Conservation (phyloP, 2,113 vertebrate genomes). For the Vicugna pacos region DNA sequence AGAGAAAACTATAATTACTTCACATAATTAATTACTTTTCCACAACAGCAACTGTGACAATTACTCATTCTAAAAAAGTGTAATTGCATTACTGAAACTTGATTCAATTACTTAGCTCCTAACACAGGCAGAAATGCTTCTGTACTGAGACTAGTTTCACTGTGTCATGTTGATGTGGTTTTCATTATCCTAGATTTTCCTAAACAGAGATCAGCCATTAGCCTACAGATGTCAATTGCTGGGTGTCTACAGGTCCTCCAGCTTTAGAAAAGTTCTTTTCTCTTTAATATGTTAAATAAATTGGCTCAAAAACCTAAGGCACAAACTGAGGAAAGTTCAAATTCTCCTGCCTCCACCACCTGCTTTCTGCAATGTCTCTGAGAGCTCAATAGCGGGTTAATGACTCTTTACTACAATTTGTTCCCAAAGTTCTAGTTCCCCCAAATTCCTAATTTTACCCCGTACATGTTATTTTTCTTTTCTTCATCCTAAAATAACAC, state of each 20-base stretch:
- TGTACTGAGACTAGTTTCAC: not conserved
- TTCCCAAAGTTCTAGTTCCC: not conserved
- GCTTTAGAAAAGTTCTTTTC: not conserved
- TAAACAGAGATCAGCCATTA: not conserved
- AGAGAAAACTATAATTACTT: conserved; percentile 71
- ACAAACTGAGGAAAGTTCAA: not conserved
- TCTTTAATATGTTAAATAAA: not conserved
- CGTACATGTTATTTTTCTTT: not conserved
- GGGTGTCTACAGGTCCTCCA: not conserved
- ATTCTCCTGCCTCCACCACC: not conserved
- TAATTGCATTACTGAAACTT: conserved; percentile 22
- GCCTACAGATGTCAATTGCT: not conserved
- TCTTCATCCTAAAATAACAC: not conserved
- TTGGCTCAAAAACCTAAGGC: not conserved
- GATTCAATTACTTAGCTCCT: not conserved
- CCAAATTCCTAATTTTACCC: not conserved
- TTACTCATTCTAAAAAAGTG: conserved; percentile 67
- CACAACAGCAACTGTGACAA: conserved; percentile 57
- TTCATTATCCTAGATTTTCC: not conserved
- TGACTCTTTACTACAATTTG: not conserved
- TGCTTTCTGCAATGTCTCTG: not conserved
- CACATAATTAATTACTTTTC: conserved; percentile 73
- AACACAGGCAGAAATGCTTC: not conserved
- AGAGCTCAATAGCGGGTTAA: not conserved
- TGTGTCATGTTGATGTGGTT: not conserved